Conservation (phyloP, 2,797 vertebrate genomes). For the Rhodeus uyekii region DNA sequence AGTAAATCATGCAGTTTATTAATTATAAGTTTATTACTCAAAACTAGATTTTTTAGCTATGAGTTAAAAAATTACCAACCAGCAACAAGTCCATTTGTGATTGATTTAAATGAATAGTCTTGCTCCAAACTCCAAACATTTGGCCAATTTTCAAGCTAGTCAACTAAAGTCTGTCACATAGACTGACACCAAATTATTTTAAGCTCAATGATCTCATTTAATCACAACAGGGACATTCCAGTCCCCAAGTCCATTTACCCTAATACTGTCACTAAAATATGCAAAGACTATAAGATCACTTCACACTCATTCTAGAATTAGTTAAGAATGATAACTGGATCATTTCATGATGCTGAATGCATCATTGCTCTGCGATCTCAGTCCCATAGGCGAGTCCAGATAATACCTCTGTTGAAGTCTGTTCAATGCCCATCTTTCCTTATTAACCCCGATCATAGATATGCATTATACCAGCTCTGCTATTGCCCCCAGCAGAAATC, state of each 20-base stretch:
- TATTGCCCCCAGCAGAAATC: conserved; percentile 50
- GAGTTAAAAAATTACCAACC: too few relatives aligned
- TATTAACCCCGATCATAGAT: conserved; percentile 59
- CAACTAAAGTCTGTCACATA: background rate
- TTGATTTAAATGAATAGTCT: background rate
- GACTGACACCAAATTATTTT: background rate
- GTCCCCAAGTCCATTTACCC: background rate
- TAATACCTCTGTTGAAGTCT: conserved; percentile 48
- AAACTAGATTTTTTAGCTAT: too few relatives aligned
- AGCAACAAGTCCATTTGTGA: too few relatives aligned
- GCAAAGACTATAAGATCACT: background rate
- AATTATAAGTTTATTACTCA: background rate
- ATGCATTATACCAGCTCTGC: conserved; percentile 37
- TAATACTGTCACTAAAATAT: conserved; percentile 9
- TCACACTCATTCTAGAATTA: background rate
- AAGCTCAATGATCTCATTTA: background rate
- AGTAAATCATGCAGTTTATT: background rate
- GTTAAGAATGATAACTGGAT: conserved; percentile 9
- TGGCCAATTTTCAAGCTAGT: background rate
- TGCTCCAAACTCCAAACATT: background rate
- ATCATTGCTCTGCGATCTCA: conserved; percentile 32
- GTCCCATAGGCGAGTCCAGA: conserved; percentile 19
- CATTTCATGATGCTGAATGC: conserved; percentile 31
- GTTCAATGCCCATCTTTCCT: conserved; percentile 57
- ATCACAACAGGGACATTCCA: background rate